phyloP scores from a whole-genome alignment of 2,888 invertebrate genomes.

The Neria commutata region DNA sequence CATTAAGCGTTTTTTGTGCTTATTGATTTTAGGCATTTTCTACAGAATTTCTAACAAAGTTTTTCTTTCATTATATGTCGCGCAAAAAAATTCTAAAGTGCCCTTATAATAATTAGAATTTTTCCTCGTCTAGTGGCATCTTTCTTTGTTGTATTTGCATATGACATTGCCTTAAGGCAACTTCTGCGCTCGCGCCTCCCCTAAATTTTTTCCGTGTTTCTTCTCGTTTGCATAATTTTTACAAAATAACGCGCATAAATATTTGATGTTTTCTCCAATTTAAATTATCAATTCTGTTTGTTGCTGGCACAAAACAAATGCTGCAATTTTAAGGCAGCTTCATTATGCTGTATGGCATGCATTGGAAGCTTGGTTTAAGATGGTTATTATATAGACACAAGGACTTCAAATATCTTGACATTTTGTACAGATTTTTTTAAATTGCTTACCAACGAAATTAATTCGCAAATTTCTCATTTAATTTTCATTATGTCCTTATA shows the following conservation, averaged over 20 bases:
- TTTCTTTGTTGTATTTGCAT: slow-evolving; percentile 54
- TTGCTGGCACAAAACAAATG: no score
- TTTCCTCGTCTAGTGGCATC: neutral
- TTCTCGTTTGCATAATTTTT: slow-evolving; percentile 51
- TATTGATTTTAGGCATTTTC: slow-evolving; percentile 22
- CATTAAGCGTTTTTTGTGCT: slow-evolving; percentile 1
- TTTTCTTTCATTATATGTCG: neutral
- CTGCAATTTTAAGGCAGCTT: no score
- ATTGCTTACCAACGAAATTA: no score
- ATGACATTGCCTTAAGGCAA: slow-evolving; percentile 49
- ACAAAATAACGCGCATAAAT: slow-evolving; percentile 48
- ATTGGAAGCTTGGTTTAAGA: no score
- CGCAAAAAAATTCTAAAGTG: neutral
- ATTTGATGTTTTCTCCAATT: slow-evolving; percentile 14
- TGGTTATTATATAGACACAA: no score
- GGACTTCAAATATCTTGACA: no score
- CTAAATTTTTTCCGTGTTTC: slow-evolving; percentile 8
- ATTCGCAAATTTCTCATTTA: no score
- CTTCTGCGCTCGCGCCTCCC: no score
- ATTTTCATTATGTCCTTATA: no score
- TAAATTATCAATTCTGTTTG: no score
- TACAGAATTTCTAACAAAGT: slow-evolving; percentile 2
- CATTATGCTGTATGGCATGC: no score
- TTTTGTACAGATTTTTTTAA: no score
- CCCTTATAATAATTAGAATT: neutral